These are phyloP conservation scores for Lepidurus apus DNA, from an alignment of 1,140 invertebrate genomes.

Conservation along the genomic window DNA sequence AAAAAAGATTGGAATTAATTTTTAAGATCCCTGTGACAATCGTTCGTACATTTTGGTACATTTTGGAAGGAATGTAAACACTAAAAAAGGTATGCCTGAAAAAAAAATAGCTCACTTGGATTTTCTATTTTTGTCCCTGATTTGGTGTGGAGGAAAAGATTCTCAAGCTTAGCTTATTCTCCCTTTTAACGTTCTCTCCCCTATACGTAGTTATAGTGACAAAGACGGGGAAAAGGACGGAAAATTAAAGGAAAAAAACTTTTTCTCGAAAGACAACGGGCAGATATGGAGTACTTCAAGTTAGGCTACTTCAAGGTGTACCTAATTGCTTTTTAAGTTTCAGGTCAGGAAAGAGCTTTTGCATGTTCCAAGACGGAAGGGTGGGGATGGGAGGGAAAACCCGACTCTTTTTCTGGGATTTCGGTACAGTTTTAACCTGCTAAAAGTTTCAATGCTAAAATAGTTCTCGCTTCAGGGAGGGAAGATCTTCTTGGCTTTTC, in stretches of 20 bases:
- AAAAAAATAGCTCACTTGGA: no score
- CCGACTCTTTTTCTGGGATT: background rate
- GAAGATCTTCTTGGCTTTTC: no score
- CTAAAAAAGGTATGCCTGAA: no score
- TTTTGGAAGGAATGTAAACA: no score
- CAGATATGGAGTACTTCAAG: background rate
- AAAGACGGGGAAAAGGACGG: background rate
- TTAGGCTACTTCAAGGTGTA: conserved; percentile 13
- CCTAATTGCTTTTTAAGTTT: background rate
- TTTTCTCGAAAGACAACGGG: background rate
- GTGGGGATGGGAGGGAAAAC: background rate
- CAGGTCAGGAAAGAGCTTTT: background rate
- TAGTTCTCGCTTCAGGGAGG: no score
- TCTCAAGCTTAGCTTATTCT: no score
- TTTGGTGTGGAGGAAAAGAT: no score
- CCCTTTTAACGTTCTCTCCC: no score
- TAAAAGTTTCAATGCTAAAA: no score
- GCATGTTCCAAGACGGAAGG: background rate
- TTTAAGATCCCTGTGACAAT: conserved; percentile 15
- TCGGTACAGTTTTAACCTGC: no score
- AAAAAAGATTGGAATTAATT: background rate
- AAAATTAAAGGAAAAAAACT: background rate
- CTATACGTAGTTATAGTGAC: no score
- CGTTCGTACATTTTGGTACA: background rate
- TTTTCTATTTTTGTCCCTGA: no score